Evolutionary conservation across 2,113 vertebrate species (phyloP), one percentile per base, ranked within the genome.

Genomic region (Tupaia tana): DNA sequence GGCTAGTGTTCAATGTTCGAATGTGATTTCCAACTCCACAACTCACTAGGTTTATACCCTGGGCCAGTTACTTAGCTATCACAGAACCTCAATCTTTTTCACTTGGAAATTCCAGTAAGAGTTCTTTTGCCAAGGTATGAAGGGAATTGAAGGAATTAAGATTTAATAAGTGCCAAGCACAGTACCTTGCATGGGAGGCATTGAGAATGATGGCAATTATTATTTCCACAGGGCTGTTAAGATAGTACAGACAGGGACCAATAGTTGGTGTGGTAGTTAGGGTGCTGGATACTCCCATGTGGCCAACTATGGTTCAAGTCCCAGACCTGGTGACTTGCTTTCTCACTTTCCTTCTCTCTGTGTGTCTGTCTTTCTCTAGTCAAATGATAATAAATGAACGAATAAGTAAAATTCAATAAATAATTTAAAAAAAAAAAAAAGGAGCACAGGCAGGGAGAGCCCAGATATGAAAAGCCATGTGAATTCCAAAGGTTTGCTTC

Each of bases 21-120:
- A 9, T 31, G 71, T 75, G 59, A 58, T 91, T 96, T 85, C 31
- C 61, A 94, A 9, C 29, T 63, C 54, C 4, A 82, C n/a, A 3
- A 29, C 84, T 69, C 58, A 19, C 54, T 74, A 31, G 58, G 1
- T n/a, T 66, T 56, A 19, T 74, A 71, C 27, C 18, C 52, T 34
- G 80, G 54, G 15, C 34, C 31, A 78, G 29, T 67, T 63, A 77
- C 67, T 29, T 31, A 78, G 59, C n/a, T 67, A 22, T 80, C 14
- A 84, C 9, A 89, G 81, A 90, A 29, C 0, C 9, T 87, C 27
- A 0, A 4, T 31, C 43, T 58, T 75, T 85, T 56, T 66, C 34
- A 77, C 16, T 69, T 96, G 82, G 31, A 75, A 67, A 78, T 84
- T 74, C 31, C 71, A 74, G n/a, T 56, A 91, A 56, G 52, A 86